These are phyloP conservation scores for Seira musarum DNA, from an alignment of 2,888 invertebrate species.

Conservation along the genomic window DNA sequence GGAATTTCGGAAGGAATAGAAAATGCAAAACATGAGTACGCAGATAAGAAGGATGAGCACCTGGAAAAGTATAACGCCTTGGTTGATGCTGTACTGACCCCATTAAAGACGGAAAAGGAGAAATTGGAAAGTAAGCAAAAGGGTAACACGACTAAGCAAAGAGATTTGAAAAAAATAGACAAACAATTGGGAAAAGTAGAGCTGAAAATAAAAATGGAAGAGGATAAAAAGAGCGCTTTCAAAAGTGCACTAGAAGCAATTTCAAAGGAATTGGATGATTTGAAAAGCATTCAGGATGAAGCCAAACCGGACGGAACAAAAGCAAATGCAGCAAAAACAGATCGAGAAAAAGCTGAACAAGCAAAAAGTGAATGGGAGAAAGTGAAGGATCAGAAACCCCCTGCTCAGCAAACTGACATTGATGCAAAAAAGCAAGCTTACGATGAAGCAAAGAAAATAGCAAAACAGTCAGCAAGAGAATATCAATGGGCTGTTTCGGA, in stretches of 20 bases:
- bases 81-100: conserved; percentile 21
- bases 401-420: conserved; percentile 24
- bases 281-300: not conserved
- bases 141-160: not conserved
- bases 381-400: conserved; percentile 11
- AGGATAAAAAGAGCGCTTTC: conserved; percentile 18
- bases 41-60: conserved; percentile 26
- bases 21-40: not conserved
- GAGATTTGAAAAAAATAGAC: conserved; percentile 31
- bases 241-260: not conserved
- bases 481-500: conserved; percentile 33
- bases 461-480: conserved; percentile 23
- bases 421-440: conserved; percentile 23
- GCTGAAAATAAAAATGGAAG: conserved; percentile 12
- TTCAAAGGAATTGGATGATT: not conserved
- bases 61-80: conserved; percentile 1
- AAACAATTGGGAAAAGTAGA: conserved; percentile 33
- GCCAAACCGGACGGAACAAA: conserved; percentile 34
- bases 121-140: conserved; percentile 16
- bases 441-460: conserved; percentile 31
- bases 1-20: conserved; percentile 8
- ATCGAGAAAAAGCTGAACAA: conserved; percentile 19
- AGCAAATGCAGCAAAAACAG: conserved; percentile 25
- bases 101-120: conserved; percentile 6
- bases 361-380: conserved; percentile 24